Percentiles rank a stretch among this genome's conserved stretches.
phyloP scores from a whole-genome alignment of 2,113 vertebrate genomes.

The Calidris pygmaea region DNA sequence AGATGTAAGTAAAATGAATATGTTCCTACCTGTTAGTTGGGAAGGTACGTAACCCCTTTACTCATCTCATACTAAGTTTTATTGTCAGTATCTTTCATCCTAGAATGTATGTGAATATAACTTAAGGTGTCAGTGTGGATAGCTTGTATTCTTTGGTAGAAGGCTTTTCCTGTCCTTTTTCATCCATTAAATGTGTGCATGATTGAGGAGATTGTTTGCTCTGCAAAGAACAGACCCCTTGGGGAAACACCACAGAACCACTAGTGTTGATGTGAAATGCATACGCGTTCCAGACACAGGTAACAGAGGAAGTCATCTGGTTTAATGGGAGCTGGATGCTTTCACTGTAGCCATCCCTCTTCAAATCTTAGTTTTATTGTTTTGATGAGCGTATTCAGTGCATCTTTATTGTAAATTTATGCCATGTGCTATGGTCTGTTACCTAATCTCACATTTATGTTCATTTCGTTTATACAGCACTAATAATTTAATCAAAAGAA shows the following conservation, averaged over 20 bases:
- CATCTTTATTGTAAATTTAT: background rate
- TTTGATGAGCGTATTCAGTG: background rate
- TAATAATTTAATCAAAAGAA: background rate
- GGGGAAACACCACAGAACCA: background rate
- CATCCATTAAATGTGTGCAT: background rate
- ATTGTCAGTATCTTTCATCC: rapidly evolving
- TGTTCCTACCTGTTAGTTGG: background rate
- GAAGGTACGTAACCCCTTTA: background rate
- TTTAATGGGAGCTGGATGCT: background rate
- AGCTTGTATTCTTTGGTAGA: background rate
- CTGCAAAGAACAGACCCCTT: background rate
- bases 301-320: background rate
- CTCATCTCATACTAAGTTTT: background rate
- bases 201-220: background rate
- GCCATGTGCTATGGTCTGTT: background rate
- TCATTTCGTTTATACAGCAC: background rate
- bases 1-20: background rate
- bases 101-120: background rate
- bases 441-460: background rate
- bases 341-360: background rate
- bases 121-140: background rate
- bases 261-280: background rate
- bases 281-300: background rate
- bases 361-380: background rate
- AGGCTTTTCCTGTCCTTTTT: background rate